These are phyloP conservation scores for Fabriciana adippe DNA, from an alignment of 2,888 invertebrate genomes.

Conservation along the genomic window DNA sequence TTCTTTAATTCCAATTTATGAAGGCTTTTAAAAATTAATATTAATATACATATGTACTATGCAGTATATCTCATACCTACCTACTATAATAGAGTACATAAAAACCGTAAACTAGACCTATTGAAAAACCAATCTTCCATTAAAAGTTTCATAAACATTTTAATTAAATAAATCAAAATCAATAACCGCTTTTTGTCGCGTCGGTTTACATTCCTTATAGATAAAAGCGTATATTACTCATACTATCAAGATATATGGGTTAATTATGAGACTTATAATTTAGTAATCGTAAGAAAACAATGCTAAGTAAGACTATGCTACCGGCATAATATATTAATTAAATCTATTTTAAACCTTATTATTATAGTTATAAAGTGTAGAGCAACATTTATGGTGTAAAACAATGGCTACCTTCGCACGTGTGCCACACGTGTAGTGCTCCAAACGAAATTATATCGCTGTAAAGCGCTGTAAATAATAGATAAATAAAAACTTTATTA, in stretches of 20 bases:
- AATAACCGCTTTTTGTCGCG: background rate
- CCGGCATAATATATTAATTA: conserved; percentile 26
- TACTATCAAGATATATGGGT: conserved; percentile 22
- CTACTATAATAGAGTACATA: too few species aligned
- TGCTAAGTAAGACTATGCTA: conserved; percentile 29
- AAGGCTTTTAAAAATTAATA: too few species aligned
- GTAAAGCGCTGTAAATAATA: conserved; percentile 14
- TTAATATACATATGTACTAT: too few species aligned
- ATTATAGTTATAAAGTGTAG: background rate
- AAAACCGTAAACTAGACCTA: too few species aligned
- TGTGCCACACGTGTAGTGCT: conserved; percentile 58
- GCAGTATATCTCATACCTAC: too few species aligned
- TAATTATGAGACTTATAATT: conserved; percentile 25
- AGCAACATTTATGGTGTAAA: conserved; percentile 38
- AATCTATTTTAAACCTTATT: background rate
- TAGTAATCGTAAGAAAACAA: conserved; percentile 21
- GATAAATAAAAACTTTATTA: background rate
- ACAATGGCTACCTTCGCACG: conserved; percentile 63
- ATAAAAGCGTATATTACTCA: background rate
- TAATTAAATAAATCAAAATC: too few species aligned
- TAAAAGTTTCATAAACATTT: too few species aligned
- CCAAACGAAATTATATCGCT: background rate
- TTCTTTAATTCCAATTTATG: too few species aligned
- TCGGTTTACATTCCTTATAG: background rate
- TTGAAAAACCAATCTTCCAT: too few species aligned